Evolutionary conservation across 2,113 vertebrate genomes (phyloP).

Genomic region (Marcusenius ussheri): DNA sequence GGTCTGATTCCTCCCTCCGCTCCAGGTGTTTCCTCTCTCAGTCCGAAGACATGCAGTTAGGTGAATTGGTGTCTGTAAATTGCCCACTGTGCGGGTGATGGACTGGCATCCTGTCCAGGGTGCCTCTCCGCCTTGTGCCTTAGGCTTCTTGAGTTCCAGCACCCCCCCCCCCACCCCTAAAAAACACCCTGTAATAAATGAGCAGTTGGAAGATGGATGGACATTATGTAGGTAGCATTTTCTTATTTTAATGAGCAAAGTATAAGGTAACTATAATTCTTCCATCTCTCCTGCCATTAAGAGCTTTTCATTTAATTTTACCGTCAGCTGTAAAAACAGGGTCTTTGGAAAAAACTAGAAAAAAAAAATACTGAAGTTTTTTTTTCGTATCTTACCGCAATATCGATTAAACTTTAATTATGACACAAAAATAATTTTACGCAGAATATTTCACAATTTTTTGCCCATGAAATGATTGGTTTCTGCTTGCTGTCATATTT

Average conservation of each 20-base stretch:
- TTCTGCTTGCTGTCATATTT: constrained; percentile 41
- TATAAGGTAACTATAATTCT: constrained; percentile 30
- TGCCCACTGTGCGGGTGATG: not conserved
- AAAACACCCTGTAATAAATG: not conserved
- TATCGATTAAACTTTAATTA: constrained; percentile 11
- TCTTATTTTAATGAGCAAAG: constrained; percentile 34
- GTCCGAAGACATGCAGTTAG: not conserved
- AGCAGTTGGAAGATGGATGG: constrained; percentile 3
- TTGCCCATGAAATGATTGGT: constrained; percentile 35
- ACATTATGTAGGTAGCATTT: constrained; percentile 22
- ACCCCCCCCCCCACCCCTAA: not conserved
- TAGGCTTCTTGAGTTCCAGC: not conserved
- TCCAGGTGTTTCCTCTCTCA: not conserved
- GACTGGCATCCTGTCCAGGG: not conserved
- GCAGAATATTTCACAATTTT: constrained; percentile 15
- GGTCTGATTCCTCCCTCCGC: not conserved
- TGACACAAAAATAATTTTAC: not conserved
- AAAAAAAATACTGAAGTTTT: not conserved
- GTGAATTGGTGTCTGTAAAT: not conserved
- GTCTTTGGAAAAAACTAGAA: not conserved
- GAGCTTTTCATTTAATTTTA: constrained; percentile 34
- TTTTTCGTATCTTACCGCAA: not conserved
- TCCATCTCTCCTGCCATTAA: constrained; percentile 29
- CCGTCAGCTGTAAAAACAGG: constrained; percentile 14
- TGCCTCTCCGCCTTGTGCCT: not conserved